Evolutionary conservation across 2,113 vertebrate genomes (phyloP).

Genomic region (Illadopsis cleaveri): DNA sequence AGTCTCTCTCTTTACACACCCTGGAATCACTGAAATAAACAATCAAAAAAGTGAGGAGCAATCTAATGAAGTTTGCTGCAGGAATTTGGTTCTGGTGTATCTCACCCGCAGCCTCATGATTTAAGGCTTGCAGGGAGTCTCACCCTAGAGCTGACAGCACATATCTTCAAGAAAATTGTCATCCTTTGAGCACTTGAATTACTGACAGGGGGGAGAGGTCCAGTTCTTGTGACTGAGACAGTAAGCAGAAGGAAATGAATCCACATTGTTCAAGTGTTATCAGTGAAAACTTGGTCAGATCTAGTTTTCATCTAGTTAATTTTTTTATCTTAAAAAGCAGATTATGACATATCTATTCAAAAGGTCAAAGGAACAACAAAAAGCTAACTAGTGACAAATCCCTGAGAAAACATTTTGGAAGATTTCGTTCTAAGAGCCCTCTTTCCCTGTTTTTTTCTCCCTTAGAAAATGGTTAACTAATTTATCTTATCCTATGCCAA

Average conservation of each 20-base stretch:
- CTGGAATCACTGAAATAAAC: neutral
- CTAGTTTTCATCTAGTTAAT: neutral
- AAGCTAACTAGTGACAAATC: neutral
- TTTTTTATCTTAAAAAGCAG: neutral
- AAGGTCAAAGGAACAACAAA: neutral
- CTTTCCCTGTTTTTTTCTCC: neutral
- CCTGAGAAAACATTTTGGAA: neutral
- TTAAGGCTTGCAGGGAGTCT: neutral
- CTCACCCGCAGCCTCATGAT: neutral
- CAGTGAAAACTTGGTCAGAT: neutral
- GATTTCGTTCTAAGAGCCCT: neutral
- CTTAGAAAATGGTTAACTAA: neutral
- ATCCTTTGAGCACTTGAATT: neutral
- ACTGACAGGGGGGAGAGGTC: neutral
- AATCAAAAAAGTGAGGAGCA: neutral
- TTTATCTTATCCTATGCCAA: neutral
- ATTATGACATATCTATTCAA: neutral
- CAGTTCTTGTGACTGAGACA: neutral
- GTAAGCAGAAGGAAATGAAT: neutral
- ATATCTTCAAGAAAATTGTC: neutral
- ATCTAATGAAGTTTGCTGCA: neutral
- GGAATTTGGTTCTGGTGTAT: neutral
- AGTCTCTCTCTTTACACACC: neutral
- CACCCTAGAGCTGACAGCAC: neutral
- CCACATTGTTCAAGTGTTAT: neutral